Percentiles rank a stretch among this genome's conserved stretches.
Evolutionary conservation across 1,140 invertebrate species (phyloP).

Genomic region (Venustaconcha ellipsiformis): DNA sequence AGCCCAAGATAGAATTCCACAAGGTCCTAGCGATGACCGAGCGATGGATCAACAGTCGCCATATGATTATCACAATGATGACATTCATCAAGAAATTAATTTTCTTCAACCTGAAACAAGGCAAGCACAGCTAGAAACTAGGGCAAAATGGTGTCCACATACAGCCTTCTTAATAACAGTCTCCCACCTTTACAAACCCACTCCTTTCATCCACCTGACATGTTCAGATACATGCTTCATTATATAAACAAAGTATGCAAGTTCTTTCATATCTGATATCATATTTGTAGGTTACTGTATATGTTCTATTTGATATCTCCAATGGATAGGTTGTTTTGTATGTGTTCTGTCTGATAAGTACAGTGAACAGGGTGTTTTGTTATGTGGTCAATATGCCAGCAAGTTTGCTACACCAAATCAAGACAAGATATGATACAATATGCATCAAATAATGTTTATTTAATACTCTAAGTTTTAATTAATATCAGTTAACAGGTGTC

Average conservation of each 20-base stretch:
- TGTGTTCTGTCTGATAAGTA: too few species aligned
- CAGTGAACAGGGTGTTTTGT: too few species aligned
- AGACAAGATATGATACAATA: too few species aligned
- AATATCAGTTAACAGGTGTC: too few species aligned
- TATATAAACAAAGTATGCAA: not conserved
- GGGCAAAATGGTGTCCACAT: not conserved
- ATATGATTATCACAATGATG: conserved; percentile 33
- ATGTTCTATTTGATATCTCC: too few species aligned
- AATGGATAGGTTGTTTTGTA: too few species aligned
- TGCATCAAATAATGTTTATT: too few species aligned
- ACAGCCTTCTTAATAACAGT: not conserved
- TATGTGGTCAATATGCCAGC: too few species aligned
- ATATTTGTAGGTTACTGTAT: too few species aligned
- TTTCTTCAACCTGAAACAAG: conserved; percentile 42
- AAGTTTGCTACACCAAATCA: too few species aligned
- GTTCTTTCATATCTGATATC: not conserved
- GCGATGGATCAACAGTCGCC: conserved; percentile 47
- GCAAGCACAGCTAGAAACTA: not conserved
- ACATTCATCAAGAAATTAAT: conserved; percentile 43
- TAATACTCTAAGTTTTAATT: too few species aligned
- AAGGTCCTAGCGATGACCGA: conserved; percentile 45
- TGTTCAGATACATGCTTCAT: not conserved
- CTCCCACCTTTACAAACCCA: not conserved
- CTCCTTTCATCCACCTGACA: not conserved
- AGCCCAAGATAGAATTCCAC: conserved; percentile 52